These are phyloP conservation scores for Sphaeramia orbicularis DNA, from an alignment of 2,797 vertebrate genomes.

Conservation along the genomic window DNA sequence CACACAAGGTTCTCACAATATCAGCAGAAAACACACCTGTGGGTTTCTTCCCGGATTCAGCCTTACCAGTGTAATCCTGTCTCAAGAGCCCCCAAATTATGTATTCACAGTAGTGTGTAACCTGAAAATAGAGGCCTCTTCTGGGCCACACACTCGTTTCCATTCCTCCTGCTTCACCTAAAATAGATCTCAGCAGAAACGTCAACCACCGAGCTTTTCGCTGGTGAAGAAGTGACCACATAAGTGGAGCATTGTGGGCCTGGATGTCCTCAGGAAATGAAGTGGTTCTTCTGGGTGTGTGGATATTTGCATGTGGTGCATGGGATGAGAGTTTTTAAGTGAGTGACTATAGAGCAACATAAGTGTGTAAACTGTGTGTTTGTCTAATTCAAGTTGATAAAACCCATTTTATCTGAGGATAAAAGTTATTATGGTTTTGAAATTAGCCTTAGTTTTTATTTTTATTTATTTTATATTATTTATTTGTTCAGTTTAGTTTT, in stretches of 20 bases:
- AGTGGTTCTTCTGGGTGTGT: constrained; percentile 66
- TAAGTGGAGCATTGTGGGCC: constrained; percentile 59
- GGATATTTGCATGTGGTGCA: constrained; percentile 63
- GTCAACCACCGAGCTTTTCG: constrained; percentile 38
- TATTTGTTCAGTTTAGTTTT: too few species aligned
- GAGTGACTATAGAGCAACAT: constrained; percentile 24
- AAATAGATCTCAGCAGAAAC: constrained; percentile 66
- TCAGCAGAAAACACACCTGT: constrained; percentile 58
- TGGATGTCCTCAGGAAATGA: constrained; percentile 67
- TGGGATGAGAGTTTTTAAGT: constrained; percentile 29
- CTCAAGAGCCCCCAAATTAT: constrained; percentile 60
- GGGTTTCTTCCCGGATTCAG: constrained; percentile 46
- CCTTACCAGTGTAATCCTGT: constrained; percentile 56
- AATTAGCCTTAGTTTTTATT: too few species aligned
- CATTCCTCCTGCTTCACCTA: constrained; percentile 47
- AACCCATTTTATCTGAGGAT: too few species aligned
- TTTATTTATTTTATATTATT: too few species aligned
- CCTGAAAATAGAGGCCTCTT: constrained; percentile 66
- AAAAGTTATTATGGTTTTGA: too few species aligned
- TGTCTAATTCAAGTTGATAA: background rate
- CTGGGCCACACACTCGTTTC: constrained; percentile 65
- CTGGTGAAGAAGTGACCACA: constrained; percentile 57
- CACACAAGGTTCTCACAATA: constrained; percentile 51
- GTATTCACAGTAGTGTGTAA: constrained; percentile 57
- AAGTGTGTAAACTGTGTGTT: background rate